Evolutionary conservation across 2,797 vertebrate species (phyloP).

Genomic region (Orestias chungarensis): DNA sequence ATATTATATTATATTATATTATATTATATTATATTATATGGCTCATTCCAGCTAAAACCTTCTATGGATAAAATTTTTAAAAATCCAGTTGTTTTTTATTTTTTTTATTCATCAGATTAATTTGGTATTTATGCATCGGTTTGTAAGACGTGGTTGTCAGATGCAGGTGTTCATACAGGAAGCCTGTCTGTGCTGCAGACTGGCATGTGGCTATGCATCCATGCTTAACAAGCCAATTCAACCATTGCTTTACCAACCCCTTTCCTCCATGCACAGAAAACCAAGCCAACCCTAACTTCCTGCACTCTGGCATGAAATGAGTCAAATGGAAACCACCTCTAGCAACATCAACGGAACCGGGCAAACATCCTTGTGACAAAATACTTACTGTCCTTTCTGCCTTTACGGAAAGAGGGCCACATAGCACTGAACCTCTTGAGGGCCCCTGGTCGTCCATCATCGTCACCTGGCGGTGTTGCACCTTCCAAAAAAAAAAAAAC

Average conservation of each 20-base stretch:
- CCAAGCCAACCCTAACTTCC: not conserved
- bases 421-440: constrained; percentile 78
- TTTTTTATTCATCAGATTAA: too few relatives aligned
- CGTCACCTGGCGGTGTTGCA: constrained; percentile 47
- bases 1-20: too few relatives aligned
- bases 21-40: too few relatives aligned
- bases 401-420: constrained; percentile 71
- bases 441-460: constrained; percentile 60
- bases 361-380: not conserved
- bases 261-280: not conserved
- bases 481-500: constrained; percentile 37
- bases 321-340: not conserved
- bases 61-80: not conserved
- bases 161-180: not conserved
- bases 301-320: not conserved
- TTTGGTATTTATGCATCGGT: not conserved
- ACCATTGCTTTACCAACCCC: not conserved
- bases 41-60: not conserved
- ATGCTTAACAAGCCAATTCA: not conserved
- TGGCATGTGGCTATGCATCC: not conserved
- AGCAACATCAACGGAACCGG: not conserved
- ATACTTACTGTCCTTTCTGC: constrained; percentile 73
- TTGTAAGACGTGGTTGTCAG: not conserved
- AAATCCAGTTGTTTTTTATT: too few relatives aligned
- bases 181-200: not conserved